phyloP scores from a whole-genome alignment of 2,888 invertebrate species.

The Cremastobaeus sp. region DNA sequence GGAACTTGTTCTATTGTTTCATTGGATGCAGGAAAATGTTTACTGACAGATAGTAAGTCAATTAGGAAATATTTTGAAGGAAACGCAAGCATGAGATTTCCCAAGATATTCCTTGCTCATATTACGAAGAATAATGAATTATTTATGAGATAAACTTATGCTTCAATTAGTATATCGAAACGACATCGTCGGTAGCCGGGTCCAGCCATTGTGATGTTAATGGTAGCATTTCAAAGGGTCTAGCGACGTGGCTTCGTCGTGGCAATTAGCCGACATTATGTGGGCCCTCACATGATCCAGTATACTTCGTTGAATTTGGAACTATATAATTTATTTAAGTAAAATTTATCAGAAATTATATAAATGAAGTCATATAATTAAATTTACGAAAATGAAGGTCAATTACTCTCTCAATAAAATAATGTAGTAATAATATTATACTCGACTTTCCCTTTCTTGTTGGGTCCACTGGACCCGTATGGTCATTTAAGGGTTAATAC shows the following conservation, averaged over 20 bases:
- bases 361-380: too few species aligned
- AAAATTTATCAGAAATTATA: too few species aligned
- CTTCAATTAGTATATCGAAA: conserved; percentile 68
- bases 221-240: conserved; percentile 52
- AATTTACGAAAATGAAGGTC: too few species aligned
- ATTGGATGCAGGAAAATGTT: conserved; percentile 47
- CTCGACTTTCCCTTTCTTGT: too few species aligned
- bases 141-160: conserved; percentile 66
- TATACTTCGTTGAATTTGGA: too few species aligned
- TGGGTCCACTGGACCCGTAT: too few species aligned
- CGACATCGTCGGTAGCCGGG: conserved; percentile 47
- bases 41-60: conserved; percentile 50
- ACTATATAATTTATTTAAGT: too few species aligned
- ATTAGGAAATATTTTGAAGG: conserved; percentile 46
- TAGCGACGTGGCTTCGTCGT: conserved; percentile 61
- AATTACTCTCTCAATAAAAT: too few species aligned
- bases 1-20: conserved; percentile 27
- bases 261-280: conserved; percentile 67
- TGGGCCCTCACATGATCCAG: conserved; percentile 60
- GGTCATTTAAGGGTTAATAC: too few species aligned
- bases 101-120: conserved; percentile 33
- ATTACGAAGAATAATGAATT: conserved; percentile 64
- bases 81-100: conserved; percentile 42
- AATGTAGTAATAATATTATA: too few species aligned
- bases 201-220: conserved; percentile 54